Percentiles rank a stretch among this genome's conserved stretches.
Conservation (phyloP, 2,797 vertebrate species). For the Acrocephalus scirpaceus region DNA sequence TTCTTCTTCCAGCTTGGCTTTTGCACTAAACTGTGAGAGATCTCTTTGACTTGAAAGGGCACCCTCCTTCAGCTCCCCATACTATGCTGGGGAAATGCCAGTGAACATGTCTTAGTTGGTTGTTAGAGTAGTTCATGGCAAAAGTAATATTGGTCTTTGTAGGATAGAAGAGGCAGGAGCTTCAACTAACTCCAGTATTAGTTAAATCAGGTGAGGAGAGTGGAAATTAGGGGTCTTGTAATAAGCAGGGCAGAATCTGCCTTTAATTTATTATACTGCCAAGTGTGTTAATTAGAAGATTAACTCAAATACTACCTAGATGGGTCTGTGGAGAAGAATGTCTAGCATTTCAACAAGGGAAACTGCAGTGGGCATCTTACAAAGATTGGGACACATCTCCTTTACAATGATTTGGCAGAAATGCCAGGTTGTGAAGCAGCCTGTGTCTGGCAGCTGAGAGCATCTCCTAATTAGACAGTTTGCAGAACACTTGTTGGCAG, state of each 20-base stretch:
- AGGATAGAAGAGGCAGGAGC: not conserved
- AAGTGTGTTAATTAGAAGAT: slow-evolving; percentile 64
- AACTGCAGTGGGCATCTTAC: not conserved
- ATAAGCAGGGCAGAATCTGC: slow-evolving; percentile 32
- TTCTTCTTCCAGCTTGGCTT: not conserved
- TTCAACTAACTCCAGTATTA: slow-evolving; percentile 15
- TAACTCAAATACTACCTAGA: slow-evolving; percentile 34
- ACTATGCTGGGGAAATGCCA: not conserved
- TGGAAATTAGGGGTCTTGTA: slow-evolving; percentile 27
- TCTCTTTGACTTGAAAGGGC: not conserved
- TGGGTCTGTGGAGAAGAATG: not conserved
- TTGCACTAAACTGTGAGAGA: not conserved
- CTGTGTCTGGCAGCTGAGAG: slow-evolving; percentile 1
- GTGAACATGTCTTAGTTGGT: not conserved
- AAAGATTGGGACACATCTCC: not conserved
- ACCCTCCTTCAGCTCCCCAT: not conserved
- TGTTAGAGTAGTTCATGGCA: not conserved
- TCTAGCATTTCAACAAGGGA: slow-evolving; percentile 18
- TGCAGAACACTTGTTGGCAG: slow-evolving; percentile 26
- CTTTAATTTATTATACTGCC: slow-evolving; percentile 58
- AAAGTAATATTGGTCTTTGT: not conserved
- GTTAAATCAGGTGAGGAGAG: slow-evolving; percentile 42
- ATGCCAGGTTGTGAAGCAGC: not conserved
- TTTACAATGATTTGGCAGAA: slow-evolving; percentile 23
- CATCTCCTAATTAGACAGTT: slow-evolving; percentile 33